phyloP scores from a whole-genome alignment of 2,797 vertebrate genomes.

The Octomys mimax region DNA sequence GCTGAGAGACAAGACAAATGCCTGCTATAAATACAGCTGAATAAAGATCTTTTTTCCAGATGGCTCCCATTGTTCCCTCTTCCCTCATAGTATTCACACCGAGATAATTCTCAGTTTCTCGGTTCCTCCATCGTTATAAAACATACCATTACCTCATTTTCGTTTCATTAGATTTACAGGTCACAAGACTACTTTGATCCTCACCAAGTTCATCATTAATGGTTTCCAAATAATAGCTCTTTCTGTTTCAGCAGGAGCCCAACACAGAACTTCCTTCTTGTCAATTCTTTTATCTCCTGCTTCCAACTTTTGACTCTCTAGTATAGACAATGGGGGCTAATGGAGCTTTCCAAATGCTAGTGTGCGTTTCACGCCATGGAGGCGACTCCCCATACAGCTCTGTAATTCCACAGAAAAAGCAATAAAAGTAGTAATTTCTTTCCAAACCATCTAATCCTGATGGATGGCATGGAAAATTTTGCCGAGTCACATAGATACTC shows the following conservation, averaged over 20 bases:
- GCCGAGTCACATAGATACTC: not conserved
- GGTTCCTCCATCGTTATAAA: conserved; percentile 74
- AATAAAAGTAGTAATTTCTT: conserved; percentile 36
- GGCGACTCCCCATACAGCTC: not conserved
- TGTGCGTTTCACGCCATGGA: not conserved
- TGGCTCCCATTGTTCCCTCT: conserved; percentile 76
- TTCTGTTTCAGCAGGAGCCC: conserved; percentile 53
- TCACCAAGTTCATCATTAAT: conserved; percentile 79
- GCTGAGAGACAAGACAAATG: conserved; percentile 75
- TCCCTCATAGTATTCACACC: conserved; percentile 62
- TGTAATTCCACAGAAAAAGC: conserved; percentile 10
- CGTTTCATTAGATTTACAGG: conserved; percentile 77
- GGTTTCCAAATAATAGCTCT: conserved; percentile 71
- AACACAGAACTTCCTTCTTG: conserved; percentile 58
- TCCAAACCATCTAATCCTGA: conserved; percentile 47
- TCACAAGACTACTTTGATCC: conserved; percentile 78
- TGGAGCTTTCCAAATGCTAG: conserved; percentile 47
- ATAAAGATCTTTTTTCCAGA: conserved; percentile 75
- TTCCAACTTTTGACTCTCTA: conserved; percentile 73
- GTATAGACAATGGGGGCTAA: conserved; percentile 69
- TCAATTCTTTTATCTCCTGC: conserved; percentile 65
- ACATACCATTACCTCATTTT: conserved; percentile 84
- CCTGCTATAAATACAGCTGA: conserved; percentile 80
- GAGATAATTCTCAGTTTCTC: conserved; percentile 81
- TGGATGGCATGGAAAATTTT: not conserved